Evolutionary conservation across 2,888 invertebrate species (phyloP), one percentile per base, ranked within the genome.

Genomic region (Pycnomerus fuliginosus): DNA sequence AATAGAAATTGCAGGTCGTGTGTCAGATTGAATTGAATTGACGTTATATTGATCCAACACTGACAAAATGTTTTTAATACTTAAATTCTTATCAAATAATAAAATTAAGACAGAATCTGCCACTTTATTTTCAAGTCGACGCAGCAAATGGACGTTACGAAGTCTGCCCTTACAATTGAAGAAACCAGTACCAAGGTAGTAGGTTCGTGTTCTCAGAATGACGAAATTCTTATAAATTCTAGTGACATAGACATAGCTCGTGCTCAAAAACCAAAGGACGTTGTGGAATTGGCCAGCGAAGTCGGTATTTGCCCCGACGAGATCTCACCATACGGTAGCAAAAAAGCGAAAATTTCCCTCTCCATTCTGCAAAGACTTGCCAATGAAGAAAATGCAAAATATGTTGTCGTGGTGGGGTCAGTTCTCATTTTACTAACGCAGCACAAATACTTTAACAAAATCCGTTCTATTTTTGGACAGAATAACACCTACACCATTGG

Each of bases 401-500:
- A 94, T 72, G 83, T 99, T 45, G 93, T 98, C 0, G 93, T 98
- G 2, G 90, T 91, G 36, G 98, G 95, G 90, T 90, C 71, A 76
- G 77, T 70, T 33, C 45, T 10, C 3, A 1, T 3, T 16, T 32
- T 8, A 16, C 8, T 2, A 16, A 14, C 3, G 8, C 13, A 13
- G 12, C 8, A 3, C 14, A n/a, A n/a, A n/a, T n/a, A n/a, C 13
- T 3, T 10, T 23, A 20, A 10, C 11, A 4, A 8, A 27, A 5
- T 32, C 5, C 5, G 8, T 20, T 13, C 3, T 35, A 2, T 23
- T 2, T 35, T n/a, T 16, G 8, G 13, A 7, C 68, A 91, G 94
- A 10, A 97, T 99, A 35, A 99, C 97, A 0, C 98, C 98, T 0
- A 99, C 98, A 0, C 96, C 98, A 0, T 77, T 99, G n/a, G 98